Evolutionary conservation across 2,113 vertebrate species (phyloP).

Genomic region (Felis chaus): DNA sequence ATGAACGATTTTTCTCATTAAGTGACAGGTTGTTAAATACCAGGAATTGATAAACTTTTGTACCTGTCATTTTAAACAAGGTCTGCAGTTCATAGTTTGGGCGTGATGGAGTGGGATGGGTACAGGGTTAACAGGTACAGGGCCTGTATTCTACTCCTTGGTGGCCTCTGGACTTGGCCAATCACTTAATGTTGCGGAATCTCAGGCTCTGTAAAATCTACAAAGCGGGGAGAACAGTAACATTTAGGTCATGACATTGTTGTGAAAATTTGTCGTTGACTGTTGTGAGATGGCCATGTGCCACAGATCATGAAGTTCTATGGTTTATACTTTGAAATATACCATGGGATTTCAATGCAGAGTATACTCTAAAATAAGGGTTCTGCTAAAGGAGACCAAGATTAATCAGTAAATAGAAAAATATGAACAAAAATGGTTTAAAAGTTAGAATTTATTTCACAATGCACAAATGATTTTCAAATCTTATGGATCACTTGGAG

Average conservation of each 20-base stretch:
- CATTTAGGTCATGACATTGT: not conserved
- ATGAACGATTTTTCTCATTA: not conserved
- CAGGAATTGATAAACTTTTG: not conserved
- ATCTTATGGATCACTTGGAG: conserved; percentile 1
- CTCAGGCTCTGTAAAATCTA: not conserved
- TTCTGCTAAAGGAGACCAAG: not conserved
- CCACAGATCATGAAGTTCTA: not conserved
- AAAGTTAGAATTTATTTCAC: conserved; percentile 61
- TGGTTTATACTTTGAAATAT: not conserved
- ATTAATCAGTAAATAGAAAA: conserved; percentile 40
- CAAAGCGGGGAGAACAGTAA: not conserved
- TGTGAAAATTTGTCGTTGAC: not conserved
- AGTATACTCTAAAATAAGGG: not conserved
- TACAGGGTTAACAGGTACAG: not conserved
- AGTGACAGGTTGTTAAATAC: not conserved
- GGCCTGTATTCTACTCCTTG: not conserved
- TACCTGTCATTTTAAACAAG: not conserved
- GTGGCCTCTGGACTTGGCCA: not conserved
- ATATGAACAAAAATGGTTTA: conserved; percentile 38
- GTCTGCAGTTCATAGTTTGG: not conserved
- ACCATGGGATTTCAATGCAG: not conserved
- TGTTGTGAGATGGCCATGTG: not conserved
- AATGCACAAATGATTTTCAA: conserved; percentile 57
- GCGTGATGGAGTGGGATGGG: not conserved
- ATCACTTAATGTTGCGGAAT: not conserved